Evolutionary conservation across 2,797 vertebrate species (phyloP).

Genomic region (Acomys russatus): DNA sequence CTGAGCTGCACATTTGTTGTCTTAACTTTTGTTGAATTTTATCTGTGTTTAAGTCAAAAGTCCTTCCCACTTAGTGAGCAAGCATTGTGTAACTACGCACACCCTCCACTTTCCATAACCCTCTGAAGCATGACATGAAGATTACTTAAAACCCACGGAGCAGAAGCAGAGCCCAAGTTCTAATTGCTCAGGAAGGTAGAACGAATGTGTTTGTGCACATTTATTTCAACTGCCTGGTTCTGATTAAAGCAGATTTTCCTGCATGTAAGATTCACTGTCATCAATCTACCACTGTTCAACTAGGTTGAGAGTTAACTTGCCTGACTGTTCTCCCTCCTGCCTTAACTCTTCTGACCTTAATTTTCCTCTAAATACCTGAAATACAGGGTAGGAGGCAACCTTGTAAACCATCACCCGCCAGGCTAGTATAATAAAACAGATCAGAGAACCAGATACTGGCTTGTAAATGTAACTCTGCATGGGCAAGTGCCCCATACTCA

Average conservation of each 20-base stretch:
- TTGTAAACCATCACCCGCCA: background rate
- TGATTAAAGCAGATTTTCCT: background rate
- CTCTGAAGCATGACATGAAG: slow-evolving; percentile 58
- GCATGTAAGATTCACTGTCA: background rate
- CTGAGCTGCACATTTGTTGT: slow-evolving; percentile 65
- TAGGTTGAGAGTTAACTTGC: background rate
- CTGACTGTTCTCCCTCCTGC: background rate
- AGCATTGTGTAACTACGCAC: slow-evolving; percentile 55
- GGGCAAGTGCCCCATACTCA: background rate
- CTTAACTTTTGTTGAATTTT: slow-evolving; percentile 76
- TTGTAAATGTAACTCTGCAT: background rate
- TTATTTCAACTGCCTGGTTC: background rate
- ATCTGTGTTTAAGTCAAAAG: slow-evolving; percentile 72
- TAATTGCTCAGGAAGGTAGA: background rate
- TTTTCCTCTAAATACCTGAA: background rate
- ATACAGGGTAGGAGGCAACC: background rate
- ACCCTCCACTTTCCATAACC: slow-evolving; percentile 67
- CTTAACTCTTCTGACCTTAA: background rate
- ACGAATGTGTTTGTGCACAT: background rate
- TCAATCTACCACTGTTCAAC: background rate
- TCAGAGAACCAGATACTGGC: background rate
- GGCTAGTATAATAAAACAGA: background rate
- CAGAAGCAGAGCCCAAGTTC: background rate
- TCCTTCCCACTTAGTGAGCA: slow-evolving; percentile 9
- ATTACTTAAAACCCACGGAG: slow-evolving; percentile 40